Evolutionary conservation across 2,113 vertebrate genomes (phyloP).

Genomic region (Thalassoma bifasciatum): DNA sequence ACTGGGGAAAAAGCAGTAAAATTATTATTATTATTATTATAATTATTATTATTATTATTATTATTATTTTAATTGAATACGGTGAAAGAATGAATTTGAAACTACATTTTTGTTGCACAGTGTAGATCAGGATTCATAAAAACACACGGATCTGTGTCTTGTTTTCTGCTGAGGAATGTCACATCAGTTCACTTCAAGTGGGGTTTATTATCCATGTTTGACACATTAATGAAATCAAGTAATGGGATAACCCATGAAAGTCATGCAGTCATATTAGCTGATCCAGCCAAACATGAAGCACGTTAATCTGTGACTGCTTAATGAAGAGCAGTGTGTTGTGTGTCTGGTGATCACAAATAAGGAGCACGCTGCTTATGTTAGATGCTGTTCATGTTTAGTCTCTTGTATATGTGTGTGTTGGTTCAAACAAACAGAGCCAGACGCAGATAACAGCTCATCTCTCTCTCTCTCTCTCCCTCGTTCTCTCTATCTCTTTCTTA

Average conservation of each 20-base stretch:
- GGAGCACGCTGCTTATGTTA: slow-evolving; percentile 25
- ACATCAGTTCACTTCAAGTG: background rate
- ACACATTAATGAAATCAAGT: background rate
- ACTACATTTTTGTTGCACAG: too few relatives aligned
- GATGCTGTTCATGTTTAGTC: slow-evolving; percentile 20
- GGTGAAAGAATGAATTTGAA: too few relatives aligned
- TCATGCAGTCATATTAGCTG: background rate
- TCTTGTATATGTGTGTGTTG: background rate
- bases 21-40: too few relatives aligned
- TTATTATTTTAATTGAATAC: too few relatives aligned
- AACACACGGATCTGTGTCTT: background rate
- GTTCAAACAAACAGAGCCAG: too few relatives aligned
- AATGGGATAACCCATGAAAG: background rate
- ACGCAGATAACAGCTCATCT: slow-evolving; percentile 2
- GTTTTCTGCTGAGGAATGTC: too few relatives aligned
- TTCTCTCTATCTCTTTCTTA: background rate
- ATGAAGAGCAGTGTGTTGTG: slow-evolving; percentile 54
- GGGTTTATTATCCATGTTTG: background rate
- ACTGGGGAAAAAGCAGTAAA: too few relatives aligned
- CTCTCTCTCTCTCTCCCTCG: background rate
- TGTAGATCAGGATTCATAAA: too few relatives aligned
- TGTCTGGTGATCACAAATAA: slow-evolving; percentile 36
- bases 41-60: too few relatives aligned
- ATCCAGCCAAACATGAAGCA: slow-evolving; percentile 32
- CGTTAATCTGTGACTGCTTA: slow-evolving; percentile 34